Evolutionary conservation across 2,797 vertebrate genomes (phyloP), one percentile per base, ranked within the genome.

Genomic region (Artibeus lituratus): DNA sequence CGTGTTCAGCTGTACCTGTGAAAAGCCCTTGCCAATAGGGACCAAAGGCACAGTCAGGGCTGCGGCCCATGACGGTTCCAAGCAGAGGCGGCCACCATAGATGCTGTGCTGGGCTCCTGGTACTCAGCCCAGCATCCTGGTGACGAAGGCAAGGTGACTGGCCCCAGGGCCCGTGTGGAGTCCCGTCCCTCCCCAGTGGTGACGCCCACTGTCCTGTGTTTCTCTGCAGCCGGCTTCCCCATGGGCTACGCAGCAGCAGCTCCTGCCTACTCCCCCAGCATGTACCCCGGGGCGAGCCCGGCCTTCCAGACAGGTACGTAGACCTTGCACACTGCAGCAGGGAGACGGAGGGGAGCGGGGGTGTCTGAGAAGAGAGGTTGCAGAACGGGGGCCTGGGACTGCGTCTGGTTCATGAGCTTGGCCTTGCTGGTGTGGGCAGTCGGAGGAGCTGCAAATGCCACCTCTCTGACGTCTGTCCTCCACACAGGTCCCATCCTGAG

Each of bases 221-320:
- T 91, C 90, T 42, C 72, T 93, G 19, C 84, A 99, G 99, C 99
- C 97, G 99, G 99, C 96, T 99, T 99, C 96, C 99, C 99, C 86
- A 99, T 99, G 95, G 99, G 99, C 93, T 99, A 99, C 62, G 99
- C 99, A 78, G 99, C 99, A 5, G 99, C 99, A 96, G 99, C 99
- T 96, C 99, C 99, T 95, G 98, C 99, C 42, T 99, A 99, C 97
- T 99, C 99, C 94, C 99, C 99, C 39, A 99, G 98, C 85, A 98
- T 99, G 98, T 99, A 99, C 94, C 98, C 99, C 97, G 99, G 99
- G 98, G 98, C 99, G 62, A 99, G 99, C 98, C 98, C 99, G 87
- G 99, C 99, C 81, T 99, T 99, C 98, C 98, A 99, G 10, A 99
- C 99, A 97, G 99, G 99, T 99, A 98, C 16, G 97, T 19, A 35